Base-by-base conservation (phyloP, 2,888 invertebrate species). In the Calameuta pallipes region DNA sequence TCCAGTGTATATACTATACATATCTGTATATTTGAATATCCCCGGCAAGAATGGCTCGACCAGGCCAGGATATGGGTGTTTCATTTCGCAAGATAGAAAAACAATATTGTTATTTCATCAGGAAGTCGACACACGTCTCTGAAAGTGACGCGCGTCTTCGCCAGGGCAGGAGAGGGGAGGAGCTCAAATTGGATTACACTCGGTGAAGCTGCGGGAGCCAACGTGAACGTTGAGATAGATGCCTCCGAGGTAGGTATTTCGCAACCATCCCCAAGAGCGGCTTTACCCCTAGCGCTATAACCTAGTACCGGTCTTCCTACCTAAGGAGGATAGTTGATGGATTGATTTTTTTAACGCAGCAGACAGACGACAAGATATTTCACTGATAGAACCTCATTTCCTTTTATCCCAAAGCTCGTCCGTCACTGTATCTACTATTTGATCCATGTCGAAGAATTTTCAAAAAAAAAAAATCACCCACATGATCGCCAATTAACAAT, bases 21-120 rank as follows among this genome's bases (percentile, higher is more conserved):
- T 56, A 23, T 15, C 23, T 23, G 34, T 15, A 71, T 71, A 71
- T 71, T 34, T 34, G 71, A 71, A 71, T 71, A 34, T 13, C 71
- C 71, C 31, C 31, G 34, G 71, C 31, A 12, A 30, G 12, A 71
- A 34, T 33, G 31, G 6, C 71, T 31, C 31, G 31, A 23, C 71
- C 33, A 31, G 13, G 71, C 30, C 30, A 34, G 73, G 75, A 78
- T 78, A 75, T 75, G 74, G 76, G 69, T 74, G 79, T 79, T 79
- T 79, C 76, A 79, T 76, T 77, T 76, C 76, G 74, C 74, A 41
- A 78, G 81, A 87, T 84, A 87, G 87, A 89, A 89, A 89, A 89
- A 89, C 88, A 89, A 90, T 90, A 89, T 90, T 89, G 89, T 88
- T 87, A 85, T 90, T 90, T 87, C 88, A 90, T 91, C 88, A 87